Evolutionary conservation across 2,888 invertebrate species (phyloP), one percentile per base, ranked within the genome.

Genomic region (Temnothorax unifasciatus): DNA sequence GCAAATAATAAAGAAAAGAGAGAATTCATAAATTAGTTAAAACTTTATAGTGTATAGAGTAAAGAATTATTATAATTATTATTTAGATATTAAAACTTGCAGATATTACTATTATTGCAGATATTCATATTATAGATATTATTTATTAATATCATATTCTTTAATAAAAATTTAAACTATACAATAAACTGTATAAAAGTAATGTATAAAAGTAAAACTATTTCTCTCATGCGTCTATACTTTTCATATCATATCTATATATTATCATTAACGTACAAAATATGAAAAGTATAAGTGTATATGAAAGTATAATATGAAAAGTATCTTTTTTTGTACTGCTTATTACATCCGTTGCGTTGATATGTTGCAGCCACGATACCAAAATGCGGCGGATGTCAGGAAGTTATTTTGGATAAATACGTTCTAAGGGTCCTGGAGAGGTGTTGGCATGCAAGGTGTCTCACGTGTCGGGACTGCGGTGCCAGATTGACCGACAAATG

Each of bases 371-470:
- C 99, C 89, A 98, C 99, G 93, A 99, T 99, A 95, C 99, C 99
- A 82, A 99, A 99, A 96, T 99, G 99, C 95, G 99, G 99, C 13
- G 99, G 99, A 81, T 99, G 99, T 95, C 98, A 98, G 94, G 98
- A 99, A 95, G 97, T 98, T 95, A 99, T 99, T 94, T 96, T 99
- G 94, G 99, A 99, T 96, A 97, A 99, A 92, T 99, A 99, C 95
- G 99, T 99, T 93, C 96, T 99, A 92, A 99, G 99, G 96, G 99
- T 99, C 86, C 97, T 99, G 90, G 99, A 99, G 94, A 96, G 99
- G 89, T 98, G 99, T 93, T 99, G 99, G 99, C 99, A 99, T 95
- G 98, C 99, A 25, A 97, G 98, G 94, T 99, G 99, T 95, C 96
- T 99, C 88, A 98, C 99, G 94, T 99, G 99, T 95, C 97, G 97